Evolutionary conservation across 2,113 vertebrate species (phyloP), one percentile per base, ranked within the genome.

Genomic region (Turnix velox): DNA sequence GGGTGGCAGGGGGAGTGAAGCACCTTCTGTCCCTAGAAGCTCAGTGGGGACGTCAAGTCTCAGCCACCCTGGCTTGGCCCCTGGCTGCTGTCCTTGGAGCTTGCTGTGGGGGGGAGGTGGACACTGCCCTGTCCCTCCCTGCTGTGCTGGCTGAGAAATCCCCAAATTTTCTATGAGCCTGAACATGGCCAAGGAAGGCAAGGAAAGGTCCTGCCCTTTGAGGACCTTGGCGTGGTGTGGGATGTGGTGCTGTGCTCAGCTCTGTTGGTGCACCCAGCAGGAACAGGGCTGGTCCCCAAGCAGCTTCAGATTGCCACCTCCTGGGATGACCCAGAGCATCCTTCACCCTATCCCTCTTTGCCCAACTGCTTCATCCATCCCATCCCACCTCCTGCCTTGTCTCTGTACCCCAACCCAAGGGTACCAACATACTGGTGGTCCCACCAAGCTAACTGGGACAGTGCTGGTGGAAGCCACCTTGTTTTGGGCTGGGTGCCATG

Each of bases 221-320:
- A n/a, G 39, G 49, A 24, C 8, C n/a, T 28, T 5, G 4, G 12
- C 35, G 6, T 1, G 0, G 42, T 17, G 18, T 0, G 0, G 45
- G 42, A 73, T 5, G 15, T 55, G 80, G 18, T 0, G 0, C 54
- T 33, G 30, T 1, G 2, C 35, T 27, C 0, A 0, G 81, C 63
- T 51, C 48, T 0, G 0, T 25, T 65, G 79, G 14, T 6, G 11
- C 25, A 16, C 25, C 30, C 20, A 8, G 33, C 46, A 7, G 0
- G 46, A 46, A 48, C 23, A 12, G 28, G 10, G 13, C 72, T 62
- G 39, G 23, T 27, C 69, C 6, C 35, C 18, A 19, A 51, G 58
- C 24, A 54, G 39, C 35, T 10, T 24, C 4, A 1, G 5, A 15
- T 31, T 57, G 67, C 27, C 27, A 65, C 25, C 18, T 48, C n/a